Base-by-base conservation (phyloP, 2,797 vertebrate genomes). In the Distichodus sexfasciatus region DNA sequence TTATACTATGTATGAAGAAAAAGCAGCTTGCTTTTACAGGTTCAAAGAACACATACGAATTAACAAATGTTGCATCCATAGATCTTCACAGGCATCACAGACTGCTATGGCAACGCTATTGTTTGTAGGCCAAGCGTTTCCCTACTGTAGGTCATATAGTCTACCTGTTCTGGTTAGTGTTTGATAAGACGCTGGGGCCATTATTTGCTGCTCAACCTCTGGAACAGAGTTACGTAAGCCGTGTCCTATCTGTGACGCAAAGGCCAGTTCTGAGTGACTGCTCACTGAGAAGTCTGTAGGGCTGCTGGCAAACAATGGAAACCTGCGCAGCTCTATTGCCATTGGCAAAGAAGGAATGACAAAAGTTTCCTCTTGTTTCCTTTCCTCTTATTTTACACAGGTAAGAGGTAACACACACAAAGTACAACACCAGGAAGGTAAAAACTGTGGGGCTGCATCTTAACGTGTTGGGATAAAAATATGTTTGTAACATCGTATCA, bases 181-280 rank as follows among this genome's bases (percentile, higher is more conserved):
- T 61, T 15, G 84, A 91, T 88, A 88, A 84, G 76, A 82, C 46
- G 61, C 47, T 41, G 58, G 70, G 82, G 80, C 81, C 74, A 83
- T 87, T 89, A 86, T 82, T 76, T 67, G 6, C 76, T 80, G 41
- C 23, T 78, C 80, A 81, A 81, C 81, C 84, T 81, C 76, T 80
- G 71, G 78, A 81, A 83, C 66, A 19, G 57, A 63, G 79, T 85
- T 89, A 67, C 80, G 83, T 81, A 90, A 74, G 85, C 65, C 62
- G 83, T 67, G 77, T 72, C n/a, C 21, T 60, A 75, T 71, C 48
- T 65, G 77, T 87, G 79, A 88, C 84, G 83, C 84, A 84, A 85
- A 79, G 62, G 40, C 48, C 31, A 58, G 67, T 38, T 69, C 80
- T 60, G 17, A 14, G 76, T 76, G 71, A 69, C 79, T 81, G 84